Evolutionary conservation across 2,888 invertebrate genomes (phyloP), one percentile per base, ranked within the genome.

Genomic region (Leptinotarsa rubiginosa): DNA sequence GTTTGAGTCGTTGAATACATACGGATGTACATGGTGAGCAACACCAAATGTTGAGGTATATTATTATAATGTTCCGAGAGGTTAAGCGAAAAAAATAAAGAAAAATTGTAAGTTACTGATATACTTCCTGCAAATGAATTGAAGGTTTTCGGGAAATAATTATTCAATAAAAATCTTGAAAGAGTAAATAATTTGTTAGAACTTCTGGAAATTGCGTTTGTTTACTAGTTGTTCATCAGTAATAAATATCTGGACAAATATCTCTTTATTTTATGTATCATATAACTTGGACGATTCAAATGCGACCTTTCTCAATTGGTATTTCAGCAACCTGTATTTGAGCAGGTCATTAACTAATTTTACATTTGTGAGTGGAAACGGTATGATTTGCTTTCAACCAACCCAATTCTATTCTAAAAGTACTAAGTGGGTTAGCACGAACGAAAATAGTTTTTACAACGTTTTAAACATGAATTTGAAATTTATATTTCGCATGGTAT

Each of bases 351-450:
- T 31, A 62, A 62, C 62, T 62, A 62, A 62, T 62, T 62, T 62
- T 62, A 62, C 18, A 62, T 62, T 62, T 41, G 31, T 18, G 62
- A 31, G 62, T 1, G 62, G 31, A 56, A 62, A 41, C 62, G 7
- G n/a, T 41, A 31, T 62, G 2, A 62, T 62, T 62, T 62, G 62
- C 31, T 62, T 62, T 62, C 41, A 62, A 62, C 31, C 62, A 62
- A 41, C 18, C 25, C 25, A 16, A 16, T 12, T 62, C 31, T 62
- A 62, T 62, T 62, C 62, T 62, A 31, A 41, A 62, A 41, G 31
- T 62, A 62, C 41, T 62, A 62, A 62, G 62, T 62, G 62, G 62
- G 62, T 62, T 62, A 62, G 31, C 62, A 31, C 62, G 62, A 41
- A 62, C 62, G 41, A 62, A 62, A 62, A 62, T 62, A 62, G 41